Conservation (phyloP, 2,113 vertebrate species). For the Hipposideros armiger region DNA sequence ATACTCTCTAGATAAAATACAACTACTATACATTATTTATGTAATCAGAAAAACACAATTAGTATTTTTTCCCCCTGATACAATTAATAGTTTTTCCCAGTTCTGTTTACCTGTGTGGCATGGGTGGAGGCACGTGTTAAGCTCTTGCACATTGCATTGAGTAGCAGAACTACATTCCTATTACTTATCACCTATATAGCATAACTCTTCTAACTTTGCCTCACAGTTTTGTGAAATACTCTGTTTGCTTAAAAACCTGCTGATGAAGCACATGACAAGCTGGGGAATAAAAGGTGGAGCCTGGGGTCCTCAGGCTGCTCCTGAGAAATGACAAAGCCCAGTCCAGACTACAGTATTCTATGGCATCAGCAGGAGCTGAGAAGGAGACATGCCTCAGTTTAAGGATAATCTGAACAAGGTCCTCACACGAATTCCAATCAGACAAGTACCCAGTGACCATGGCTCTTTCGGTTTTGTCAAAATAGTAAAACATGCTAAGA, state of each 20-base stretch:
- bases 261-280: neutral
- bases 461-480: neutral
- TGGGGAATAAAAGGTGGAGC: neutral
- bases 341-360: neutral
- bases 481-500: neutral
- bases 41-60: neutral
- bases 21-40: neutral
- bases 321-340: neutral
- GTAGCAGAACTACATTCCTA: neutral
- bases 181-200: neutral
- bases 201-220: neutral
- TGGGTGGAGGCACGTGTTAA: neutral
- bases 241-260: neutral
- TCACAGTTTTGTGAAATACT: neutral
- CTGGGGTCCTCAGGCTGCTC: neutral
- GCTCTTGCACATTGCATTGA: neutral
- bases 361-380: neutral
- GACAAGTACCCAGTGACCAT: neutral
- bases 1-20: neutral
- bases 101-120: neutral
- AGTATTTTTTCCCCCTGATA: neutral
- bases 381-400: neutral
- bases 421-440: neutral
- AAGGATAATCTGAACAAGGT: neutral
- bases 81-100: no score